A percentile compares a stretch with the other conserved stretches of the same genome.
Conservation (phyloP, 2,888 invertebrate genomes). For the Stenchaetothrips biformis region DNA sequence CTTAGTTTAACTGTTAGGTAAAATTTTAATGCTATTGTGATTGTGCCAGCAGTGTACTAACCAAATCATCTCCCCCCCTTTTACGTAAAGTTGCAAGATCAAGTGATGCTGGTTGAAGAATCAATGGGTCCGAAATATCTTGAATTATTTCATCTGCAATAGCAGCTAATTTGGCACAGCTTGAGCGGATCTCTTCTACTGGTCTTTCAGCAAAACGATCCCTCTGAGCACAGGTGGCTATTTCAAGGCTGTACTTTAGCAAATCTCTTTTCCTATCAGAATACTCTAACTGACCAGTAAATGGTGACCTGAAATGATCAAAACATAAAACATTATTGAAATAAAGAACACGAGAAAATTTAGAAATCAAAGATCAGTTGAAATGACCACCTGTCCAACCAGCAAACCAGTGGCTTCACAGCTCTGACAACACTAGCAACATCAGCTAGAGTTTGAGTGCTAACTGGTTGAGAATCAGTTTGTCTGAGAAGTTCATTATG, state of each 20-base stretch:
- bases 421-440: conserved; percentile 79
- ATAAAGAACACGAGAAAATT: neutral
- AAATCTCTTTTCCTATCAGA: conserved; percentile 65
- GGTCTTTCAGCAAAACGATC: conserved; percentile 86
- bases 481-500: conserved; percentile 62
- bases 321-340: conserved; percentile 2
- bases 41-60: conserved; percentile 40
- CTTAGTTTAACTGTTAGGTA: neutral
- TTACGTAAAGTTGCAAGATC: conserved; percentile 83
- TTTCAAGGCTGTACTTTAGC: conserved; percentile 73
- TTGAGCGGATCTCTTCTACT: conserved; percentile 66
- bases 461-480: conserved; percentile 57
- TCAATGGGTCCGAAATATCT: conserved; percentile 82
- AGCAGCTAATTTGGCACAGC: conserved; percentile 68
- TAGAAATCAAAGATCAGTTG: neutral
- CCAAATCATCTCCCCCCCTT: conserved; percentile 73
- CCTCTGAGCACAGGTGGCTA: conserved; percentile 85
- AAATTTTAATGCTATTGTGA: conserved; percentile 23
- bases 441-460: conserved; percentile 76
- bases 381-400: conserved; percentile 70
- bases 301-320: conserved; percentile 51
- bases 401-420: conserved; percentile 82
- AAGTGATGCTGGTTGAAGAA: conserved; percentile 86
- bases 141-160: conserved; percentile 82
- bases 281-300: conserved; percentile 62